A percentile compares a stretch with the other conserved stretches of the same genome.
These are phyloP conservation scores for Pogonophryne albipinna DNA, from an alignment of 2,797 vertebrate genomes.

Conservation along the genomic window DNA sequence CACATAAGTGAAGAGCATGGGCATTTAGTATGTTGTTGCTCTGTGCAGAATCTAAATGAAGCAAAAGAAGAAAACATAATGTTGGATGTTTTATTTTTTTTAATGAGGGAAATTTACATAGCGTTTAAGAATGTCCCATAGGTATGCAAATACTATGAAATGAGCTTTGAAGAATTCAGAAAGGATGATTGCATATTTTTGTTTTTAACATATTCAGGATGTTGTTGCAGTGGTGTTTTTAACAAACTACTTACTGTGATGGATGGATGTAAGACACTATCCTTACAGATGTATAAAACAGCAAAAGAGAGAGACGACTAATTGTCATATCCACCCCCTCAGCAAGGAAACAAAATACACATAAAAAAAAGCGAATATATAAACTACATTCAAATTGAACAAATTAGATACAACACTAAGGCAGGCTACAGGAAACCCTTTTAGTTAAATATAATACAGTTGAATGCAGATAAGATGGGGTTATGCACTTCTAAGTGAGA, in stretches of 20 bases:
- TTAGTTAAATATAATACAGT: background rate
- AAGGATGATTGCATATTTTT: slow-evolving; percentile 33
- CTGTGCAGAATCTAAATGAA: slow-evolving; percentile 39
- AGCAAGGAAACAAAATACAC: background rate
- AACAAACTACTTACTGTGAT: background rate
- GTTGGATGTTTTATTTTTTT: slow-evolving; percentile 10
- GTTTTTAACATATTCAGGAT: slow-evolving; percentile 29
- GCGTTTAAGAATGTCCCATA: slow-evolving; percentile 37
- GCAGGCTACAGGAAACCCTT: slow-evolving; percentile 2
- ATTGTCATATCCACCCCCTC: background rate
- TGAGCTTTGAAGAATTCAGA: slow-evolving; percentile 31
- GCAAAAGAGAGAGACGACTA: background rate
- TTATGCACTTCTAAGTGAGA: slow-evolving; percentile 14
- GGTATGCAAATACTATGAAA: slow-evolving; percentile 43
- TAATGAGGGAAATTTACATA: slow-evolving; percentile 17
- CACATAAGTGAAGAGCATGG: slow-evolving; percentile 34
- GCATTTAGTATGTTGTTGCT: slow-evolving; percentile 21
- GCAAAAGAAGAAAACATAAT: slow-evolving; percentile 27
- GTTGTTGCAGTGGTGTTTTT: background rate
- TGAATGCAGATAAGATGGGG: background rate
- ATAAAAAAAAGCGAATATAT: background rate
- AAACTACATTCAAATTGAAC: background rate
- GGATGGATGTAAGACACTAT: slow-evolving; percentile 10
- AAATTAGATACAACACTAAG: background rate
- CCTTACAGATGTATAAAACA: slow-evolving; percentile 1